These are phyloP conservation scores for Cataglyphis altisquamis DNA, from an alignment of 2,888 invertebrate genomes.

Conservation along the genomic window DNA sequence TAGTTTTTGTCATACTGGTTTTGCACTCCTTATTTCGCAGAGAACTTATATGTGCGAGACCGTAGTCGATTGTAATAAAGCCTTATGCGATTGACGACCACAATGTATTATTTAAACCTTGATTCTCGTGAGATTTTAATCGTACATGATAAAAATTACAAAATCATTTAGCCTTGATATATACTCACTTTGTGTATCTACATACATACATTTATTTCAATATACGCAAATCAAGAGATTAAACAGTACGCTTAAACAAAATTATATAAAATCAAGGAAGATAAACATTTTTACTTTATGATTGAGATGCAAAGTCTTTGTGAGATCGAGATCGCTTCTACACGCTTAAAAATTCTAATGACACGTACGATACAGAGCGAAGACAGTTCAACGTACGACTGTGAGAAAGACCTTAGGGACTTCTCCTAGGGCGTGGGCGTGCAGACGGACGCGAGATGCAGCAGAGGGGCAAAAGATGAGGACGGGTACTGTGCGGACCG, in stretches of 20 bases:
- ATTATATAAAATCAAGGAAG: neutral
- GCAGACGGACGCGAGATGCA: slow-evolving; percentile 76
- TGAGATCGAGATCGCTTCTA: slow-evolving; percentile 6
- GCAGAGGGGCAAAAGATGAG: slow-evolving; percentile 73
- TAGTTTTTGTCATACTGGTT: slow-evolving; percentile 14
- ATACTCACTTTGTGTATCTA: neutral
- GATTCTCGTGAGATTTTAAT: neutral
- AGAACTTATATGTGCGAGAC: slow-evolving; percentile 4
- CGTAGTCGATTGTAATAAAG: slow-evolving; percentile 12
- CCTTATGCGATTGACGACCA: neutral
- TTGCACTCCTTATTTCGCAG: neutral
- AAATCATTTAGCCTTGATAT: neutral
- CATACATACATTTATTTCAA: neutral
- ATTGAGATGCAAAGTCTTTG: neutral
- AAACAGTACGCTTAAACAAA: neutral
- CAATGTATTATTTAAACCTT: slow-evolving; percentile 11
- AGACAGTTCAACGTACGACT: slow-evolving; percentile 49
- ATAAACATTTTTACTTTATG: neutral
- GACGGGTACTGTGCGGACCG: slow-evolving; percentile 68
- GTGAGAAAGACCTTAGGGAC: slow-evolving; percentile 73
- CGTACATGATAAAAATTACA: slow-evolving; percentile 5
- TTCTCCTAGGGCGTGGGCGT: slow-evolving; percentile 75
- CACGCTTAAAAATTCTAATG: slow-evolving; percentile 1
- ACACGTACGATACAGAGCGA: slow-evolving; percentile 47
- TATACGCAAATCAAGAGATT: neutral